A percentile compares a stretch with the other conserved stretches of the same genome.
Conservation (phyloP, 2,113 vertebrate species). For the Phaethornis superciliosus region DNA sequence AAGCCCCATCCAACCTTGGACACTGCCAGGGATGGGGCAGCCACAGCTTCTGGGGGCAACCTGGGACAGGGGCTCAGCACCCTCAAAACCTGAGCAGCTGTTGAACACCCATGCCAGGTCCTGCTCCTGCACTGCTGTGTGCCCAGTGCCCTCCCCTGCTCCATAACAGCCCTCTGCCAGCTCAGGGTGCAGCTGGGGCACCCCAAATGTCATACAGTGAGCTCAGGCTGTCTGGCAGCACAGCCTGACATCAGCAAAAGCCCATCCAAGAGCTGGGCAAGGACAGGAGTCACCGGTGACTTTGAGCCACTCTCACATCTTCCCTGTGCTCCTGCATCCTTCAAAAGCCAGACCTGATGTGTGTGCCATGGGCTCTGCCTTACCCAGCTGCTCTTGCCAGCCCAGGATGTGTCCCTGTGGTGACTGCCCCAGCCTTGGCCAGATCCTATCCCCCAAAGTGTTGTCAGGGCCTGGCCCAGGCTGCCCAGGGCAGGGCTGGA, state of each 20-base stretch:
- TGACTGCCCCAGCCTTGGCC: neutral
- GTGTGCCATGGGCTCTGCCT: neutral
- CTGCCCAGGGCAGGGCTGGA: too few species aligned
- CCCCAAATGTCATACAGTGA: fast-evolving
- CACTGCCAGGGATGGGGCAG: too few species aligned
- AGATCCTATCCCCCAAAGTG: neutral
- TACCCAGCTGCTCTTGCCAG: neutral
- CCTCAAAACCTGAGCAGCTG: neutral
- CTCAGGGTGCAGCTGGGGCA: neutral
- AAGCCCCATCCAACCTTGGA: too few species aligned
- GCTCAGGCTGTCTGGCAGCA: neutral
- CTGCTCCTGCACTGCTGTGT: neutral
- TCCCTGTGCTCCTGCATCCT: neutral
- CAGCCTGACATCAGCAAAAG: neutral
- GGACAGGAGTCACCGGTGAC: neutral
- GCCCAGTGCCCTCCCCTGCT: neutral
- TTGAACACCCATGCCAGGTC: neutral
- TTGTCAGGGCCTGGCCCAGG: too few species aligned
- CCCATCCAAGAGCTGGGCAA: neutral
- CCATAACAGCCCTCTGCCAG: fast-evolving
- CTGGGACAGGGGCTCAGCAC: too few species aligned
- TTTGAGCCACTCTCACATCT: fast-evolving
- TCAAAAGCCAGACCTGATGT: fast-evolving
- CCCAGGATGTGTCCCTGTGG: fast-evolving
- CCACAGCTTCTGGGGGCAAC: too few species aligned